Evolutionary conservation across 2,888 invertebrate genomes (phyloP).

Genomic region (Scelioninae gen. 1): DNA sequence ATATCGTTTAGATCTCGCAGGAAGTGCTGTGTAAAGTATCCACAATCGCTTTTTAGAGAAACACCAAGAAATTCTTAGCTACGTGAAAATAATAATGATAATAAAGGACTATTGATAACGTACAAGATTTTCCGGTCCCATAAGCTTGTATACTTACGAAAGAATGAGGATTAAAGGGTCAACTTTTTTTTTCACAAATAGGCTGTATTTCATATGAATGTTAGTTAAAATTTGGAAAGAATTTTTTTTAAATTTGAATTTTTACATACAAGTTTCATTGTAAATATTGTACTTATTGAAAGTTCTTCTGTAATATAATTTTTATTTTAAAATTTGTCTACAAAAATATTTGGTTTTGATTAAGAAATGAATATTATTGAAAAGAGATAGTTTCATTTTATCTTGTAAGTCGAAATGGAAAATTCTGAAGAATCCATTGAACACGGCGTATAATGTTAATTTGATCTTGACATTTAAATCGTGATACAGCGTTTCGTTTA

Average conservation of each 20-base stretch:
- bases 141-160: neutral
- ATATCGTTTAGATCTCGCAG: conserved; percentile 49
- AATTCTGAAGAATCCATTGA: neutral
- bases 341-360: too few relatives aligned
- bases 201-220: neutral
- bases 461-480: conserved; percentile 13
- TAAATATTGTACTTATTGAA: too few relatives aligned
- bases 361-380: too few relatives aligned
- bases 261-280: too few relatives aligned
- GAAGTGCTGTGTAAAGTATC: conserved; percentile 57
- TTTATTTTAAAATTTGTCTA: too few relatives aligned
- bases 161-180: conserved; percentile 1
- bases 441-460: conserved; percentile 17
- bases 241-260: too few relatives aligned
- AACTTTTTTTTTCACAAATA: conserved; percentile 4
- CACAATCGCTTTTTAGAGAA: conserved; percentile 44
- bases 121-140: conserved; percentile 20
- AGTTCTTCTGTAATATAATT: too few relatives aligned
- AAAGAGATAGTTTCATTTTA: neutral
- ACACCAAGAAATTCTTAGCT: conserved; percentile 31
- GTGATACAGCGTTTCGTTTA: conserved; percentile 36
- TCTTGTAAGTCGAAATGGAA: neutral
- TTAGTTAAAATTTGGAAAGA: too few relatives aligned
- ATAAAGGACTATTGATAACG: conserved; percentile 57
- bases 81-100: conserved; percentile 54